phyloP scores from a whole-genome alignment of 2,888 invertebrate species.

The Epinotia brunnichana region DNA sequence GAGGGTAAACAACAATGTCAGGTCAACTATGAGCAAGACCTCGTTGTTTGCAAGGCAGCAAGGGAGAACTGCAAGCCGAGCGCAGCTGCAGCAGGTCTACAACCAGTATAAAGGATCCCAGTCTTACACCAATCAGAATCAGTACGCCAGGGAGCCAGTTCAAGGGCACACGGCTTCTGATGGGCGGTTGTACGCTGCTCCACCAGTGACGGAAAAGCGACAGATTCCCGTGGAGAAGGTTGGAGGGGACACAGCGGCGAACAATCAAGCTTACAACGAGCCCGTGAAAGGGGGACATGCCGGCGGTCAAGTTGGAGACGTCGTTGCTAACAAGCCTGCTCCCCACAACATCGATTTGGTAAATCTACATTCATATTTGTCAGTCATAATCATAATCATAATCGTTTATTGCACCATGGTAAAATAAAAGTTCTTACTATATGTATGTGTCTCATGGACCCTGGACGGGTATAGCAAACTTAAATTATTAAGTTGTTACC shows the following conservation, averaged over 20 bases:
- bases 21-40: constrained; percentile 73
- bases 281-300: constrained; percentile 51
- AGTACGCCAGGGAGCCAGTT: constrained; percentile 50
- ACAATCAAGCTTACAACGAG: constrained; percentile 52
- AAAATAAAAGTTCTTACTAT: too few species aligned
- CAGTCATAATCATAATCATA: too few species aligned
- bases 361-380: constrained; percentile 33
- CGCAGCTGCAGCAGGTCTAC: constrained; percentile 72
- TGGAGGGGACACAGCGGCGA: constrained; percentile 66
- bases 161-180: constrained; percentile 62
- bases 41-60: constrained; percentile 61
- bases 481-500: too few species aligned
- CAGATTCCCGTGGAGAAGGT: constrained; percentile 64
- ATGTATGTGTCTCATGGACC: too few species aligned
- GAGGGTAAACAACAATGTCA: constrained; percentile 62
- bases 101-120: constrained; percentile 76
- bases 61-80: constrained; percentile 64
- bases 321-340: constrained; percentile 54
- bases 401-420: too few species aligned
- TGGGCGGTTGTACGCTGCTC: constrained; percentile 58
- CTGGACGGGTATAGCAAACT: too few species aligned
- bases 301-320: constrained; percentile 61
- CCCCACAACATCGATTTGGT: constrained; percentile 52
- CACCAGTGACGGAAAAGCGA: constrained; percentile 44
- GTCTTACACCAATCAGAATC: constrained; percentile 69